Base-by-base conservation (phyloP, 1,140 invertebrate species). In the Rhynchophorus ferrugineus region DNA sequence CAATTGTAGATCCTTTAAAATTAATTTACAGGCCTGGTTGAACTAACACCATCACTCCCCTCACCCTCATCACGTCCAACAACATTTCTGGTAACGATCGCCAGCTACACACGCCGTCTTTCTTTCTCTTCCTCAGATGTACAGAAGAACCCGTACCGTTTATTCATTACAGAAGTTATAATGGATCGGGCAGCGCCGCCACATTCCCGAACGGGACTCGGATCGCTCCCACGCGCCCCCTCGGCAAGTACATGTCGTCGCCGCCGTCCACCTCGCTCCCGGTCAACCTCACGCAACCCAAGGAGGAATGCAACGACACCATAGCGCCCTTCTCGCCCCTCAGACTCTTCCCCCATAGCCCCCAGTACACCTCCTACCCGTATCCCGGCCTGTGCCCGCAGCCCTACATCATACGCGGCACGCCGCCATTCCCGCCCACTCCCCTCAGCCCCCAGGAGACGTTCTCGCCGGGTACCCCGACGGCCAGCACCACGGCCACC, bases 201-300 rank as follows among this genome's bases (percentile, higher is more conserved):
- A 55, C 62, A 8, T 56, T 58, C 44, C 57, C 63, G 18, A 70
- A 70, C 44, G 67, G 67, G 8, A 62, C 65, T 17, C 44, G 68
- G 21, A 42, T 68, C 38, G 59, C 55, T 3, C 60, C 63, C 0
- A 55, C 62, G 13, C 54, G 63, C n/a, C 50, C 65, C 2, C 56
- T 60, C 17, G 55, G 52, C 49, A 66, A 67, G 41, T 66, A 69
- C 38, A 57, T 60, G 3, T 65, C 65, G n/a, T 65, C 65, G n/a
- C 64, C 61, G 14, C 61, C 62, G n/a, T 46, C 63, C 2, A 56
- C 61, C 2, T 33, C 61, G 16, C 52, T 59, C 14, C 67, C 69
- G 3, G 67, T 70, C 1, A 70, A 70, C 41, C 59, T 70, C 17
- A 61, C 66, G 1, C 64, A 67, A 41, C 56, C 60, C 22, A 65